These are phyloP conservation scores for Merodon equestris DNA, from an alignment of 2,888 invertebrate genomes.

Conservation along the genomic window DNA sequence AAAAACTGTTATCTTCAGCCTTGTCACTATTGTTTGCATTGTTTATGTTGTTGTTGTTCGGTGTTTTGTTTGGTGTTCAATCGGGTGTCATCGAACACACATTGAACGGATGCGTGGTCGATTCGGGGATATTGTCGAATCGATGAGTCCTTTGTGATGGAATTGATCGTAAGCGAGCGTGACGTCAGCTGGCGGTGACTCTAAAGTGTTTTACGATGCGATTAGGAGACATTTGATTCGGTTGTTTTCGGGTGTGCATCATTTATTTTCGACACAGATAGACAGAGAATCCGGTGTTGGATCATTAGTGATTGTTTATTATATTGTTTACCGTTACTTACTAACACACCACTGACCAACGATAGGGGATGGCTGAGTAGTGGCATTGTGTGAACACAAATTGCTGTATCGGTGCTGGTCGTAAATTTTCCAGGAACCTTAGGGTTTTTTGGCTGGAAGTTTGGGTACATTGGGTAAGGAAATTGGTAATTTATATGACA, in stretches of 20 bases:
- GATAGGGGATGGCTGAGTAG: slow-evolving; percentile 38
- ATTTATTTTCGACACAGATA: slow-evolving; percentile 41
- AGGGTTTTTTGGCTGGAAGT: too few species aligned
- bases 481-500: too few species aligned
- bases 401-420: slow-evolving; percentile 51
- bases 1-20: too few species aligned
- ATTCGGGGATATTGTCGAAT: slow-evolving; percentile 26
- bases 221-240: slow-evolving; percentile 23
- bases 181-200: slow-evolving; percentile 53
- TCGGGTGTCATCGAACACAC: slow-evolving; percentile 21
- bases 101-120: background rate
- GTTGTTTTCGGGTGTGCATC: slow-evolving; percentile 49
- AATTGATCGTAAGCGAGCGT: slow-evolving; percentile 58
- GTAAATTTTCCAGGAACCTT: slow-evolving; percentile 25
- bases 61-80: slow-evolving; percentile 11
- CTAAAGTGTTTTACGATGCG: background rate
- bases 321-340: slow-evolving; percentile 61
- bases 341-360: slow-evolving; percentile 64
- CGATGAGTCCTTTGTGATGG: slow-evolving; percentile 42
- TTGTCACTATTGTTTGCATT: too few species aligned
- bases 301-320: slow-evolving; percentile 63
- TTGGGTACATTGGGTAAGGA: too few species aligned
- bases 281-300: background rate
- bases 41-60: background rate
- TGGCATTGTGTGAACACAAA: slow-evolving; percentile 55